Conservation (phyloP, 1,140 invertebrate genomes). For the Bombus huntii region DNA sequence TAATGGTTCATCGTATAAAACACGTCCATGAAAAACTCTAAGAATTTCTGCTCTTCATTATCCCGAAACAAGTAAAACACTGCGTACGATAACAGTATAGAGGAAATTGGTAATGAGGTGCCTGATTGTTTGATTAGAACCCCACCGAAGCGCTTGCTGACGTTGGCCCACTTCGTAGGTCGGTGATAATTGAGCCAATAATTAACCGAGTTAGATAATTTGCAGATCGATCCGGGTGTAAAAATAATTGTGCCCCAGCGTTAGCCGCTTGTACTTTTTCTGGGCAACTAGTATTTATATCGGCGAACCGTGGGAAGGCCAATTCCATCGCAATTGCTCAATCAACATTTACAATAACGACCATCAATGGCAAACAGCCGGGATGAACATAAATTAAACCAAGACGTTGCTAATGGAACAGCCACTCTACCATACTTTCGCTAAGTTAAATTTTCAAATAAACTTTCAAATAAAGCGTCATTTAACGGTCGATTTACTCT, state of each 20-base stretch:
- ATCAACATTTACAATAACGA: slow-evolving; percentile 70
- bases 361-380: slow-evolving; percentile 37
- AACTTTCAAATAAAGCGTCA: too few relatives aligned
- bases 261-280: slow-evolving; percentile 36
- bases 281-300: slow-evolving; percentile 48
- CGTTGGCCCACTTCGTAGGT: not conserved
- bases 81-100: not conserved
- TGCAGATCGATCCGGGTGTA: slow-evolving; percentile 74
- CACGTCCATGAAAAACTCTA: too few relatives aligned
- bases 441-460: too few relatives aligned
- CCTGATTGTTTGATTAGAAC: slow-evolving; percentile 25
- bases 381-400: slow-evolving; percentile 28
- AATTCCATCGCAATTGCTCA: slow-evolving; percentile 74
- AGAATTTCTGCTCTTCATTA: not conserved
- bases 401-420: too few relatives aligned
- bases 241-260: slow-evolving; percentile 70
- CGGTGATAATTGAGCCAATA: slow-evolving; percentile 77
- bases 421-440: too few relatives aligned
- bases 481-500: not conserved
- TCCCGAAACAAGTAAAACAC: not conserved
- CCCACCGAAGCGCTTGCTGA: not conserved
- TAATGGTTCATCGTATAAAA: too few relatives aligned
- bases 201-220: slow-evolving; percentile 81
- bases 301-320: slow-evolving; percentile 43
- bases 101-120: slow-evolving; percentile 8